A percentile compares a stretch with the other conserved stretches of the same genome.
Conservation (phyloP, 1,140 invertebrate genomes). For the Sinella curviseta region DNA sequence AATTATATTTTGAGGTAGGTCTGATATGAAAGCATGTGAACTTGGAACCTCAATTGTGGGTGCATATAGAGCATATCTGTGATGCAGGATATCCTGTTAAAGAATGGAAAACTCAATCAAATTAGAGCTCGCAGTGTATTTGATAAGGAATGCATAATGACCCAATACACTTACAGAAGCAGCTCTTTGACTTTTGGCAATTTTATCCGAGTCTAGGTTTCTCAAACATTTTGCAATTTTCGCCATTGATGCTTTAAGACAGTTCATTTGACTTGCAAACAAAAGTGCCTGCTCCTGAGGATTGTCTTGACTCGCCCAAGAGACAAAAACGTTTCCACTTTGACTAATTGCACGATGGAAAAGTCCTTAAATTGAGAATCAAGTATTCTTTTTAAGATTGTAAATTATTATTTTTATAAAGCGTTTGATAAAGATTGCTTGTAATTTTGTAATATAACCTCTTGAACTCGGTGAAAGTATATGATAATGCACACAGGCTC, state of each 20-base stretch:
- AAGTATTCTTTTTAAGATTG: neutral
- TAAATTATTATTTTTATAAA: neutral
- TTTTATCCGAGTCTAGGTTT: neutral
- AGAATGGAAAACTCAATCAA: neutral
- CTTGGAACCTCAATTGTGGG: constrained; percentile 2
- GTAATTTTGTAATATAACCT: no score
- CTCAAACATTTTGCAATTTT: constrained; percentile 22
- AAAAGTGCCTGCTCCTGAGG: neutral
- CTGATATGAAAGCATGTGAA: neutral
- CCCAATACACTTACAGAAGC: neutral
- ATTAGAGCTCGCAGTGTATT: neutral
- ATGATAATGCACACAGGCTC: constrained; percentile 45
- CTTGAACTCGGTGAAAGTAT: neutral
- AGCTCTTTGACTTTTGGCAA: neutral
- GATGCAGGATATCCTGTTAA: constrained; percentile 12
- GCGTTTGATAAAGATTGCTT: neutral
- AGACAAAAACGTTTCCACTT: constrained; percentile 13
- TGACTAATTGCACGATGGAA: constrained; percentile 24
- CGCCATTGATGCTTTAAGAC: neutral
- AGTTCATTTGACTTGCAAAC: constrained; percentile 7
- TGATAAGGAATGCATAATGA: neutral
- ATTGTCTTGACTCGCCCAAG: constrained; percentile 1
- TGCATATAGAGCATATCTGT: constrained; percentile 6
- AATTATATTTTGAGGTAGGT: neutral
- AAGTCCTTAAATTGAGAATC: neutral